Evolutionary conservation across 2,113 vertebrate species (phyloP).

Genomic region (Piprites chloris): DNA sequence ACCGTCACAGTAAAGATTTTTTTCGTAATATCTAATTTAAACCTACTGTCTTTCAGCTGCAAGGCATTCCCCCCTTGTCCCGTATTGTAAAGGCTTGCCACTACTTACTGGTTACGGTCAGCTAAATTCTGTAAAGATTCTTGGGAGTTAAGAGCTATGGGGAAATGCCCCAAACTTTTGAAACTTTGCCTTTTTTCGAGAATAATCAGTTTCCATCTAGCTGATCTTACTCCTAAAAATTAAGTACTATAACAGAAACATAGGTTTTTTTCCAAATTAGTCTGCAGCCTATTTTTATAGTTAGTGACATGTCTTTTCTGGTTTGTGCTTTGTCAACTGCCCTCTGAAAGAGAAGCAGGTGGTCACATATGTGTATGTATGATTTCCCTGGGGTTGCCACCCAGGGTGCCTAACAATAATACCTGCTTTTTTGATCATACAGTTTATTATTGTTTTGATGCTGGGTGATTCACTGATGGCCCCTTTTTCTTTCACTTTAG

Average conservation of each 20-base stretch:
- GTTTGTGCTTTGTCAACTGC: background rate
- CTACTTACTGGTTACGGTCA: background rate
- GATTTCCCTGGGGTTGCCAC: background rate
- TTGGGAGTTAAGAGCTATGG: background rate
- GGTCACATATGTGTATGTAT: background rate
- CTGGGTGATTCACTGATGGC: background rate
- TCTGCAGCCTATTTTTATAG: background rate
- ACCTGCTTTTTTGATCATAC: background rate
- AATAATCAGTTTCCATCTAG: background rate
- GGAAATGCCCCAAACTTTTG: background rate
- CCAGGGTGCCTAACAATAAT: background rate
- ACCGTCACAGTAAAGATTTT: background rate
- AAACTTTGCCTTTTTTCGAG: background rate
- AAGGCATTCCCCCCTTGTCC: background rate
- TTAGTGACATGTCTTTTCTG: background rate
- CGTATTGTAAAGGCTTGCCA: background rate
- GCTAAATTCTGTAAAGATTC: background rate
- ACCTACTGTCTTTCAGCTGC: background rate
- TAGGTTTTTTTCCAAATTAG: background rate
- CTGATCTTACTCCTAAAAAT: background rate
- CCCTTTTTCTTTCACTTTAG: background rate
- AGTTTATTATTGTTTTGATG: background rate
- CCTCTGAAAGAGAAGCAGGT: background rate
- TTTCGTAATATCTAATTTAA: background rate
- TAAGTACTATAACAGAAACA: background rate